phyloP scores from a whole-genome alignment of 2,797 vertebrate species.

The Cottoperca gobio region DNA sequence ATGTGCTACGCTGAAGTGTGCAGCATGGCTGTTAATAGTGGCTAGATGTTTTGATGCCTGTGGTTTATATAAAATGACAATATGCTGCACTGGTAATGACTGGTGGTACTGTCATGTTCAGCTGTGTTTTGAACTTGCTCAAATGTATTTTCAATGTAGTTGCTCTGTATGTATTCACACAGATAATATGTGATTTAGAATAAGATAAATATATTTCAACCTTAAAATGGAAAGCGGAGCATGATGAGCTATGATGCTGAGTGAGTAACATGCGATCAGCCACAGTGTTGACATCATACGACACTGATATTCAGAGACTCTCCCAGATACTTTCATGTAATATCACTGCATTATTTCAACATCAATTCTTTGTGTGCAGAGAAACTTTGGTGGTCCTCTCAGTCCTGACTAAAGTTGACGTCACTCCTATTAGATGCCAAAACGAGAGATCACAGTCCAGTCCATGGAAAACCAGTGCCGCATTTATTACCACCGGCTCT shows the following conservation, averaged over 20 bases:
- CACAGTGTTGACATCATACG: background rate
- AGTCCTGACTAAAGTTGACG: slow-evolving; percentile 40
- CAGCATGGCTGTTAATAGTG: background rate
- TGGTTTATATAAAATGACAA: slow-evolving; percentile 7
- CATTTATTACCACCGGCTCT: slow-evolving; percentile 46
- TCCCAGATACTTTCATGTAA: background rate
- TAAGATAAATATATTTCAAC: background rate
- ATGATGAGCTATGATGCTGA: slow-evolving; percentile 2
- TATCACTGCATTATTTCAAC: slow-evolving; percentile 19
- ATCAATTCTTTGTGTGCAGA: slow-evolving; percentile 12
- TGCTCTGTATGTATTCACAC: background rate
- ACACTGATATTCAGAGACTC: too few relatives aligned
- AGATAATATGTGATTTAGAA: background rate
- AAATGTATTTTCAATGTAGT: background rate
- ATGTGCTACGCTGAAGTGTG: background rate
- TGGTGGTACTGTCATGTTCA: background rate
- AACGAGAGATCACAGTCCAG: slow-evolving; percentile 42
- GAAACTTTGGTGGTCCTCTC: slow-evolving; percentile 19
- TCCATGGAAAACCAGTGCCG: slow-evolving; percentile 49
- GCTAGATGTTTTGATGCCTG: background rate
- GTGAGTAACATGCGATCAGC: slow-evolving; percentile 7
- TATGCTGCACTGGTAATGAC: background rate
- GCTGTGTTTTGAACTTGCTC: background rate
- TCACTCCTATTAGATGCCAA: slow-evolving; percentile 53
- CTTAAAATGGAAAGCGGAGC: background rate